phyloP scores from a whole-genome alignment of 2,888 invertebrate species.

The Drosophila austrosaltans region DNA sequence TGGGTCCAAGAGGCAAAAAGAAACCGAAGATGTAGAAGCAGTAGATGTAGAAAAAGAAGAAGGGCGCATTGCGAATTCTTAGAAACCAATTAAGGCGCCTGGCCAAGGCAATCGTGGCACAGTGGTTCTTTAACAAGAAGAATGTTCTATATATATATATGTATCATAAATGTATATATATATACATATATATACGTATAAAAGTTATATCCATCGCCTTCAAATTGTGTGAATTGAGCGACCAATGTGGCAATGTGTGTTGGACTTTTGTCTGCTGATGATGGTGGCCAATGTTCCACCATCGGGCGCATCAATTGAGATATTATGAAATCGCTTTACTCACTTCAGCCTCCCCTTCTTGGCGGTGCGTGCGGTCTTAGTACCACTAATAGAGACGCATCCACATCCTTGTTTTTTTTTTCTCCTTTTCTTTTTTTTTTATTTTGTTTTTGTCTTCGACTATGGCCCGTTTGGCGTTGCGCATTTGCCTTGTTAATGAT shows the following conservation, averaged over 20 bases:
- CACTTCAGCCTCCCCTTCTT: conserved; percentile 14
- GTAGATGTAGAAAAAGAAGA: conserved; percentile 40
- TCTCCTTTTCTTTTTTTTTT: background rate
- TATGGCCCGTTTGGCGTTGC: conserved; percentile 16
- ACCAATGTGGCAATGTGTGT: conserved; percentile 37
- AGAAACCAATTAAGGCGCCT: conserved; percentile 75
- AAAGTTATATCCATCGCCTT: background rate
- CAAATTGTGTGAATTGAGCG: background rate
- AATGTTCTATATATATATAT: background rate
- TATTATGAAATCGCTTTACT: conserved; percentile 71
- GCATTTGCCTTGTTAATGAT: conserved; percentile 76
- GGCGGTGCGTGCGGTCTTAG: conserved; percentile 69
- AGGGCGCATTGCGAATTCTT: conserved; percentile 66
- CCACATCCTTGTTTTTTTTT: conserved; percentile 40
- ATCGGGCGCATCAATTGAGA: conserved; percentile 65
- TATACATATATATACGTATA: background rate
- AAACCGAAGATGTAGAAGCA: background rate
- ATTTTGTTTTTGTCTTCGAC: background rate
- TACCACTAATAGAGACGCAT: conserved; percentile 66
- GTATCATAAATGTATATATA: conserved; percentile 1
- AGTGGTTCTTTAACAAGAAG: conserved; percentile 34
- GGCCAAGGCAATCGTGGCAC: conserved; percentile 44
- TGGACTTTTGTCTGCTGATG: conserved; percentile 26
- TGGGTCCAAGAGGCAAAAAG: background rate
- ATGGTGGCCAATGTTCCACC: conserved; percentile 40